Conservation (phyloP, 2,888 invertebrate species). For the Sminthurides aquaticus region DNA sequence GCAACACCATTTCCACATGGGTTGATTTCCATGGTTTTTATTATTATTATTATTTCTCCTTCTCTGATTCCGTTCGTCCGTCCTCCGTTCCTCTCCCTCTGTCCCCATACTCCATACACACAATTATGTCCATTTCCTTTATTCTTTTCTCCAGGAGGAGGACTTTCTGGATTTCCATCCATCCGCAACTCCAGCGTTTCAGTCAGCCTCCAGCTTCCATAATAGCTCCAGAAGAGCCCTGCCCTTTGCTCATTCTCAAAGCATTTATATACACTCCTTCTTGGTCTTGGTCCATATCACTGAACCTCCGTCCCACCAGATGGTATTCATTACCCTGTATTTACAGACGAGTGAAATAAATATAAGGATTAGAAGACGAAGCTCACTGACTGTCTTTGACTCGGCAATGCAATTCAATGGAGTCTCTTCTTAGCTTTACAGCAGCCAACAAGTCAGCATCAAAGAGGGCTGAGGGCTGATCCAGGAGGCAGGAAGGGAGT, state of each 20-base stretch:
- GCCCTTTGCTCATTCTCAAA: too few species aligned
- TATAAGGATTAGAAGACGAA: not conserved
- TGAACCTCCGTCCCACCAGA: slow-evolving; percentile 9
- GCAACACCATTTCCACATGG: not conserved
- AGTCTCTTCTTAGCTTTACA: not conserved
- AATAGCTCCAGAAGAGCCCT: too few species aligned
- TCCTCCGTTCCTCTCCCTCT: too few species aligned
- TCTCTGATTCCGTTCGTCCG: not conserved
- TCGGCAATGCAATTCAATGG: not conserved
- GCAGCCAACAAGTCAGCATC: too few species aligned
- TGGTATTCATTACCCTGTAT: slow-evolving; percentile 23
- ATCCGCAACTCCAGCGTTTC: too few species aligned
- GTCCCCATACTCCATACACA: not conserved
- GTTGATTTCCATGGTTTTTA: not conserved
- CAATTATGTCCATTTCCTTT: not conserved
- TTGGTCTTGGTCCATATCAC: too few species aligned
- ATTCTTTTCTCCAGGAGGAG: not conserved
- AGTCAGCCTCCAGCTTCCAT: too few species aligned
- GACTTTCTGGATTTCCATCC: too few species aligned
- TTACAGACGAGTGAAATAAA: slow-evolving; percentile 23
- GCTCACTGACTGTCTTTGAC: not conserved
- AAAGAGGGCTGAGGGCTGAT: too few species aligned
- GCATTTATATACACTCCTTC: too few species aligned
- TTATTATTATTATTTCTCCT: not conserved
- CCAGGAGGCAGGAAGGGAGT: too few species aligned